Percentiles rank a stretch among this genome's conserved stretches.
Conservation (phyloP, 2,888 invertebrate genomes). For the Campoplex nolae region DNA sequence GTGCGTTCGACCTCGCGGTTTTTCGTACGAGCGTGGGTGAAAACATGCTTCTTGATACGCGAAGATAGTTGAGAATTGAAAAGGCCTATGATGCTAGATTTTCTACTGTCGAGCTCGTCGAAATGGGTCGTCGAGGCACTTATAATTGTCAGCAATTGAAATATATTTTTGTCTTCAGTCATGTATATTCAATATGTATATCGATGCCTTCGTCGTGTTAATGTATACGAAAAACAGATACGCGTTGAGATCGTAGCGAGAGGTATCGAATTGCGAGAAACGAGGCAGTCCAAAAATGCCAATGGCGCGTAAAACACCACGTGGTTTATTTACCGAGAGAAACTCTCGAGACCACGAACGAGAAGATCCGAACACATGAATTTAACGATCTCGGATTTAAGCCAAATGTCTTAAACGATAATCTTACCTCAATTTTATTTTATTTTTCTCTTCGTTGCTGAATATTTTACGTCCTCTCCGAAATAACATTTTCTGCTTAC, state of each 20-base stretch:
- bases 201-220: neutral
- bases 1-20: constrained; percentile 41
- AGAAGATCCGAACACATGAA: constrained; percentile 8
- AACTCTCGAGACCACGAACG: constrained; percentile 13
- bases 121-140: neutral
- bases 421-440: constrained; percentile 1
- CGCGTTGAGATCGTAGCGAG: constrained; percentile 6
- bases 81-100: neutral
- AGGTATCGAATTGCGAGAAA: constrained; percentile 67
- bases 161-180: constrained; percentile 1
- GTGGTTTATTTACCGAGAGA: constrained; percentile 44
- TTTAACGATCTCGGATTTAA: constrained; percentile 1
- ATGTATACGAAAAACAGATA: neutral
- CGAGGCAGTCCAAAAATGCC: constrained; percentile 68
- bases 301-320: constrained; percentile 57
- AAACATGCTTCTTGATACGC: neutral
- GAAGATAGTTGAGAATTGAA: neutral
- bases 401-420: constrained; percentile 26
- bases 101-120: neutral
- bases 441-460: neutral
- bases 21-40: constrained; percentile 48
- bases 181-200: neutral
- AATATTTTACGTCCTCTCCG: neutral
- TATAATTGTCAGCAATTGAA: constrained; percentile 1
- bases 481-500: neutral